Percentiles rank a stretch among this genome's conserved stretches.
Evolutionary conservation across 2,888 invertebrate genomes (phyloP).

Genomic region (Conistra vaccinii): DNA sequence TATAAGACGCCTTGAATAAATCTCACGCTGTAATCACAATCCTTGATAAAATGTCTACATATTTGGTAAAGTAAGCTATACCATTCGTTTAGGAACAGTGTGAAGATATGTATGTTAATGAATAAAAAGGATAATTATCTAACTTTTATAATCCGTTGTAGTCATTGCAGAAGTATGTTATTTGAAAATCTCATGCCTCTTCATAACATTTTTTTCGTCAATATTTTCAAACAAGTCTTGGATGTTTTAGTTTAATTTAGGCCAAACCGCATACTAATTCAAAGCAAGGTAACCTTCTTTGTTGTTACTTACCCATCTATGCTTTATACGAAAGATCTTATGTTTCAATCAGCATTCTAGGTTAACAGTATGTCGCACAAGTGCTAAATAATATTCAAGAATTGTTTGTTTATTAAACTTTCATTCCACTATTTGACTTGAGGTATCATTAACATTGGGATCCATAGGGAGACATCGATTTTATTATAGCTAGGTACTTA

Average conservation of each 20-base stretch:
- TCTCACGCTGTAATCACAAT: constrained; percentile 40
- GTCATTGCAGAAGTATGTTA: background rate
- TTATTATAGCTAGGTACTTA: constrained; percentile 6
- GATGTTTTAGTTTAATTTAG: constrained; percentile 36
- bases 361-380: constrained; percentile 6
- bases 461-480: constrained; percentile 41
- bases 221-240: constrained; percentile 9
- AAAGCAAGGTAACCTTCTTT: background rate
- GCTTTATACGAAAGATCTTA: background rate
- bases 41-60: constrained; percentile 6
- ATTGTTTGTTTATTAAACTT: constrained; percentile 1
- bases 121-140: background rate
- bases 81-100: constrained; percentile 4
- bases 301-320: background rate
- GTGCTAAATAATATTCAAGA: background rate
- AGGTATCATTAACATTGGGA: constrained; percentile 15
- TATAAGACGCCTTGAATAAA: constrained; percentile 55
- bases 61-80: constrained; percentile 16
- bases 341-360: constrained; percentile 12
- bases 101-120: constrained; percentile 28
- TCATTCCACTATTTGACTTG: constrained; percentile 10
- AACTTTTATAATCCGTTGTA: background rate
- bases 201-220: background rate
- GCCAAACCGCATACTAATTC: constrained; percentile 29
- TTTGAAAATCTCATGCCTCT: constrained; percentile 3